phyloP scores from a whole-genome alignment of 2,797 vertebrate species.

The Rhincodon typus region DNA sequence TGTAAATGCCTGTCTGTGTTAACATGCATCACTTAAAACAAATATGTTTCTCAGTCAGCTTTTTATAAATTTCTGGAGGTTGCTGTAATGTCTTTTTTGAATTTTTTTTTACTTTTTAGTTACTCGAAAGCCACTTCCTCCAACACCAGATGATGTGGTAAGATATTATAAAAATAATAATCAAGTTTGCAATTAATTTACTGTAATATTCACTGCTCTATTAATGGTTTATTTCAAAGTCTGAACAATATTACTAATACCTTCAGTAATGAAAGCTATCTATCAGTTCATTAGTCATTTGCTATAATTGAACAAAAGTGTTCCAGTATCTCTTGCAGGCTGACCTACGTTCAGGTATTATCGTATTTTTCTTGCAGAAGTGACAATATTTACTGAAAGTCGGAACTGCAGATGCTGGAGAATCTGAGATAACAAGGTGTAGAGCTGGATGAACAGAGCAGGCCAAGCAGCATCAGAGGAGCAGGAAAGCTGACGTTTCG shows the following conservation, averaged over 20 bases:
- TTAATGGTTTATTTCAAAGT: not conserved
- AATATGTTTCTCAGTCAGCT: not conserved
- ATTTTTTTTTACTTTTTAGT: slow-evolving; percentile 54
- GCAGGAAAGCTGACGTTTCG: too few species aligned
- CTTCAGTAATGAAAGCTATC: not conserved
- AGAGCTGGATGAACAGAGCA: too few species aligned
- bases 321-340: not conserved
- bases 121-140: slow-evolving; percentile 69
- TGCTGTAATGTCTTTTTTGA: not conserved
- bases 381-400: not conserved
- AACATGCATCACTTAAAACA: not conserved
- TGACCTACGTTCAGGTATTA: not conserved
- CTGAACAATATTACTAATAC: not conserved
- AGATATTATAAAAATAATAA: slow-evolving; percentile 40
- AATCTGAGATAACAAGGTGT: too few species aligned
- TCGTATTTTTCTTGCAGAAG: not conserved
- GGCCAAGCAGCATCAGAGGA: too few species aligned
- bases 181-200: not conserved
- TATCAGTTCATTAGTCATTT: not conserved
- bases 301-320: not conserved
- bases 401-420: too few species aligned
- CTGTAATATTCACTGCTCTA: too few species aligned
- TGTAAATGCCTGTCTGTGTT: too few species aligned
- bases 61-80: not conserved
- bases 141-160: slow-evolving; percentile 66